Evolutionary conservation across 2,888 invertebrate genomes (phyloP).

Genomic region (Campoplex capitator): DNA sequence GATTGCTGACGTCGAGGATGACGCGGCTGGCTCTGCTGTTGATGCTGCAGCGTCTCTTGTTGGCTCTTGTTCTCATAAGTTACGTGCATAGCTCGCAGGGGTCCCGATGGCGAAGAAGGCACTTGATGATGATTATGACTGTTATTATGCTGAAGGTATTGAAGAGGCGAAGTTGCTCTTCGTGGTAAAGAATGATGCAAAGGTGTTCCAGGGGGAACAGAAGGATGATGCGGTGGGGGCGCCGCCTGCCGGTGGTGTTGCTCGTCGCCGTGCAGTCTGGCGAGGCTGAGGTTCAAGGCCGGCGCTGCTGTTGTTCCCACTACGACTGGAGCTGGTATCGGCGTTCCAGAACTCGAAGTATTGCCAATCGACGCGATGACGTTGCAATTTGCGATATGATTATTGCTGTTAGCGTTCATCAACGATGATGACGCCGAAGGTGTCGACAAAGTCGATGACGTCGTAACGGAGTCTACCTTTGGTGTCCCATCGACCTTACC

Average conservation of each 20-base stretch:
- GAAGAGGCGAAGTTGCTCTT: slow-evolving; percentile 82
- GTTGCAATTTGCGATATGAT: slow-evolving; percentile 49
- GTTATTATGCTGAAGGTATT: slow-evolving; percentile 81
- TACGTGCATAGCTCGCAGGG: slow-evolving; percentile 53
- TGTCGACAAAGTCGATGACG: slow-evolving; percentile 79
- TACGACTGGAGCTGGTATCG: slow-evolving; percentile 76
- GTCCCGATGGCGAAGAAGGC: slow-evolving; percentile 53
- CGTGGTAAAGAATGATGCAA: slow-evolving; percentile 48
- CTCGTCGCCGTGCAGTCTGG: slow-evolving; percentile 85
- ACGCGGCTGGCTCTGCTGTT: slow-evolving; percentile 62
- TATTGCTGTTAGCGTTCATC: slow-evolving; percentile 56
- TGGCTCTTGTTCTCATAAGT: slow-evolving; percentile 71
- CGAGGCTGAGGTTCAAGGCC: slow-evolving; percentile 85
- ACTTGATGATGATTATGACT: slow-evolving; percentile 53
- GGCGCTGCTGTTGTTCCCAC: slow-evolving; percentile 75
- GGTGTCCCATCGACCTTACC: slow-evolving; percentile 34
- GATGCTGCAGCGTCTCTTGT: slow-evolving; percentile 52
- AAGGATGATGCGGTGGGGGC: slow-evolving; percentile 74
- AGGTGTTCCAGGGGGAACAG: slow-evolving; percentile 59
- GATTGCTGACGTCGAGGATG: slow-evolving; percentile 51
- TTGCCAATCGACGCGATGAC: slow-evolving; percentile 33
- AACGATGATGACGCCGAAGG: slow-evolving; percentile 71
- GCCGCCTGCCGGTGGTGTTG: slow-evolving; percentile 70
- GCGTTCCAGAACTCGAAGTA: slow-evolving; percentile 69
- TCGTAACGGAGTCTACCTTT: slow-evolving; percentile 42